A percentile compares a stretch with the other conserved stretches of the same genome.
Conservation (phyloP, 2,797 vertebrate genomes). For the Mionectes olivaceus region DNA sequence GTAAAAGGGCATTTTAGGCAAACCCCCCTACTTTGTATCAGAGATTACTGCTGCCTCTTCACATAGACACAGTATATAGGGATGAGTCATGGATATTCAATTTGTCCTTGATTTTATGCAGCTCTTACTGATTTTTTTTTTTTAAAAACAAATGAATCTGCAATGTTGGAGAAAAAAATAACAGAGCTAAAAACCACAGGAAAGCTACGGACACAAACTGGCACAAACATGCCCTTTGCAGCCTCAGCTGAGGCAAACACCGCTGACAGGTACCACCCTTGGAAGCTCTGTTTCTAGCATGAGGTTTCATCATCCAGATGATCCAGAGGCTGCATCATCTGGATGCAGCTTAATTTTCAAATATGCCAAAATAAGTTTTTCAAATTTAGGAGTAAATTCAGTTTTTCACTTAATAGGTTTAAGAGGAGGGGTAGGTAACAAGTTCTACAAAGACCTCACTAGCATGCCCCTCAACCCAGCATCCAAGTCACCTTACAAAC, state of each 20-base stretch:
- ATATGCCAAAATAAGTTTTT: neutral
- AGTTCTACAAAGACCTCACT: neutral
- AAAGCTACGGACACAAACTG: neutral
- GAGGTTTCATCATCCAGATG: neutral
- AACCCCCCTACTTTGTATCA: neutral
- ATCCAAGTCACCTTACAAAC: neutral
- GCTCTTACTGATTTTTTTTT: neutral
- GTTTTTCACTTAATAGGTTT: neutral
- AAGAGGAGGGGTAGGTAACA: neutral
- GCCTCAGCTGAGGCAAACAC: neutral
- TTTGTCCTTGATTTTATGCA: neutral
- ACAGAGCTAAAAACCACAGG: neutral
- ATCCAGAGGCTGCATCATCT: neutral
- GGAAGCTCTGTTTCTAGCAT: neutral
- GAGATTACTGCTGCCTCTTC: neutral
- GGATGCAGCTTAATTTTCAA: neutral
- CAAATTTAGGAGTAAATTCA: neutral
- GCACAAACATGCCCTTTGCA: neutral
- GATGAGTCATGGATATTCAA: neutral
- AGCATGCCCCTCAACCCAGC: accelerated
- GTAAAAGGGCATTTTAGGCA: neutral
- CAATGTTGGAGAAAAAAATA: neutral
- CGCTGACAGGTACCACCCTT: neutral
- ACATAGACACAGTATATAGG: neutral
- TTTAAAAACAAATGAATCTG: neutral